Conservation (phyloP, 2,113 vertebrate genomes). For the Poeciliopsis turrubarensis region DNA sequence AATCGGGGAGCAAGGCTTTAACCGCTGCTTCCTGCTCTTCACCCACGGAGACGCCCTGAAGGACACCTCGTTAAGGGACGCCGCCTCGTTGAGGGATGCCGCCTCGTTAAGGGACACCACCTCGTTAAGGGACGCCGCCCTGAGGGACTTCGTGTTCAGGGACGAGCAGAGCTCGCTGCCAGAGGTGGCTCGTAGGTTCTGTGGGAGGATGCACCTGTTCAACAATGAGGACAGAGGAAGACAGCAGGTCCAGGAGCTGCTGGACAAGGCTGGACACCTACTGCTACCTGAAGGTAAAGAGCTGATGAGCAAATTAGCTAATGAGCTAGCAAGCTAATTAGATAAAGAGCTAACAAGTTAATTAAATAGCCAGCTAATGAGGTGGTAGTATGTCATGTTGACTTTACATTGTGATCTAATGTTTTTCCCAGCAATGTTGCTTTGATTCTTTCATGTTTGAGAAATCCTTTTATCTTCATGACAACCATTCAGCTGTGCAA, state of each 20-base stretch:
- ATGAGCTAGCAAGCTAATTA: background rate
- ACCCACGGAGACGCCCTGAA: background rate
- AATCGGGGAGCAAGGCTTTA: background rate
- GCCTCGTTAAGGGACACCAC: too few species aligned
- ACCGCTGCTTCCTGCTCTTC: constrained; percentile 15
- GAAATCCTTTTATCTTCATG: too few species aligned
- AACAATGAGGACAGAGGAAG: background rate
- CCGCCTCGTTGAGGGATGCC: too few species aligned
- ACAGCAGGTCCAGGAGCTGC: constrained; percentile 14
- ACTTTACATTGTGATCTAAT: too few species aligned
- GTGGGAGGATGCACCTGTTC: background rate
- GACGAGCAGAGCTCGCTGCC: background rate
- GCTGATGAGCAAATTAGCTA: background rate
- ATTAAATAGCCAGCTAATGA: too few species aligned
- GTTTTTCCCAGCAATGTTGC: too few species aligned
- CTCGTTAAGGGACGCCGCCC: too few species aligned
- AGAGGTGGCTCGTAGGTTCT: background rate
- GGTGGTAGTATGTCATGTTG: too few species aligned
- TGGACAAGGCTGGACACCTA: constrained; percentile 10
- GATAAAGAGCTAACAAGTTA: too few species aligned
- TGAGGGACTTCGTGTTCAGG: constrained; percentile 14
- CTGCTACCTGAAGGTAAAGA: background rate
- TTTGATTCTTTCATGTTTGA: too few species aligned
- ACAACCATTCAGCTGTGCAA: too few species aligned
- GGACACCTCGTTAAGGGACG: background rate